phyloP scores from a whole-genome alignment of 1,140 invertebrate species.

The Pseudomyrmex dendroicus region DNA sequence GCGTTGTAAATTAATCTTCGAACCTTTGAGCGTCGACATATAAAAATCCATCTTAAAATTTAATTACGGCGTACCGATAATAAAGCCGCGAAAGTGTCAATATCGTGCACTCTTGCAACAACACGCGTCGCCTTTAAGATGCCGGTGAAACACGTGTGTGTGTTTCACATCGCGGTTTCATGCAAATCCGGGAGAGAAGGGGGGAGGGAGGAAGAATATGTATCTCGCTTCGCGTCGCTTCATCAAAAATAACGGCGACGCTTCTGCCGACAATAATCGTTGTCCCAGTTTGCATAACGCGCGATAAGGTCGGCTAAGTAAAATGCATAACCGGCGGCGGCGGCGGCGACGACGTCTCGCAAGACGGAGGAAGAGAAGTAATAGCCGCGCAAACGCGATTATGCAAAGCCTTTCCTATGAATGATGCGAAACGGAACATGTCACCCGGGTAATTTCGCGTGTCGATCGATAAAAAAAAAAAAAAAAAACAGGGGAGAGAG shows the following conservation, averaged over 20 bases:
- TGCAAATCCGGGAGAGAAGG: not conserved
- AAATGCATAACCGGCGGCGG: slow-evolving; percentile 7
- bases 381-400: slow-evolving; percentile 48
- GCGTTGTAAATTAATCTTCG: too few species aligned
- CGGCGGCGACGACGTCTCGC: not conserved
- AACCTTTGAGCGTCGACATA: too few species aligned
- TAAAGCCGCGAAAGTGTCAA: too few species aligned
- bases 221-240: not conserved
- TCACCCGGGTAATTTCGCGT: slow-evolving; percentile 27
- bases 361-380: slow-evolving; percentile 39
- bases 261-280: slow-evolving; percentile 27
- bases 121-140: too few species aligned
- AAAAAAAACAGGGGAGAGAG: too few species aligned
- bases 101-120: too few species aligned
- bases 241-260: not conserved
- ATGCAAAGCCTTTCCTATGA: slow-evolving; percentile 50
- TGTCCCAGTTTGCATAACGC: slow-evolving; percentile 49
- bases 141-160: too few species aligned
- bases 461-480: slow-evolving; percentile 41
- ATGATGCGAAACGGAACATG: slow-evolving; percentile 25
- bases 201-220: too few species aligned
- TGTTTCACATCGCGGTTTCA: not conserved
- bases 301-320: slow-evolving; percentile 26
- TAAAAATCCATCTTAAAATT: too few species aligned
- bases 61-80: too few species aligned